A percentile compares a stretch with the other conserved stretches of the same genome.
phyloP scores from a whole-genome alignment of 2,888 invertebrate species.

The Rhaphigaster nebulosa region DNA sequence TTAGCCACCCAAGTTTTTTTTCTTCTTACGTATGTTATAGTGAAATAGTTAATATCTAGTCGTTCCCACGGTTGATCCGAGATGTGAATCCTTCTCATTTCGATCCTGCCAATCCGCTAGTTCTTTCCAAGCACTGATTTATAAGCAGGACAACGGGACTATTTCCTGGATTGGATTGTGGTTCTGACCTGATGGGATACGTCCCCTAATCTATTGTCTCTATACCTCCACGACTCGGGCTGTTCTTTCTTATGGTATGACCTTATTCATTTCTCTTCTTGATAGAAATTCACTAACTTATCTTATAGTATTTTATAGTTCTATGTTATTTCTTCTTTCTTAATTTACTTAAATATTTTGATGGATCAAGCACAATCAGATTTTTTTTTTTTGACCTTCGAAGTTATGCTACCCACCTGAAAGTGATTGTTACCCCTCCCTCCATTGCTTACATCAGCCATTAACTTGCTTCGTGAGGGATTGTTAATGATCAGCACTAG shows the following conservation, averaged over 20 bases:
- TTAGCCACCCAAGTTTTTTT: too few relatives aligned
- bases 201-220: background rate
- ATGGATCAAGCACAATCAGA: background rate
- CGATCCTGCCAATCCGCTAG: background rate
- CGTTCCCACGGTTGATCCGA: background rate
- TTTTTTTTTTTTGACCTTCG: background rate
- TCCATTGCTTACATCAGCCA: background rate
- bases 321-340: too few relatives aligned
- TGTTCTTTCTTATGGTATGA: background rate
- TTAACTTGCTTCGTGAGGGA: conserved; percentile 10
- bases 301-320: too few relatives aligned
- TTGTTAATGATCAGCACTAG: background rate
- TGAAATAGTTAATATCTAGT: background rate
- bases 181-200: background rate
- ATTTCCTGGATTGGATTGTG: background rate
- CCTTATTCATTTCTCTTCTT: background rate
- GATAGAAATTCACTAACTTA: too few relatives aligned
- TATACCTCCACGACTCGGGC: background rate
- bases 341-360: background rate
- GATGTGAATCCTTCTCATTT: background rate
- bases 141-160: conserved; percentile 3
- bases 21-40: background rate
- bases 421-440: background rate
- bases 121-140: background rate
- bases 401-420: background rate